Evolutionary conservation across 2,113 vertebrate species (phyloP).

Genomic region (Hirundichthys speculiger): DNA sequence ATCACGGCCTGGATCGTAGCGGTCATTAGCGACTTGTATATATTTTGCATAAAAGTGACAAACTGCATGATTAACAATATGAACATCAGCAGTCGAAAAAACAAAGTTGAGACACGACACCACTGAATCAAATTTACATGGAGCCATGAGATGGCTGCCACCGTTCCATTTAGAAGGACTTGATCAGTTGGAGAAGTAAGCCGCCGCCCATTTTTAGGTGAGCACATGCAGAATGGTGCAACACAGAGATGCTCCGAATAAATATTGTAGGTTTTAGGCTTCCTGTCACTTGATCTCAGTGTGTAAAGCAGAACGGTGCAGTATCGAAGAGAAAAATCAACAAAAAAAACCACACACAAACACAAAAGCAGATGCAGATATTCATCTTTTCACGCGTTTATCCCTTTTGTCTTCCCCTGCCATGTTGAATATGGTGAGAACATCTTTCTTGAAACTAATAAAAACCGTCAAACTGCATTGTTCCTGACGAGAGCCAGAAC

Average conservation of each 20-base stretch:
- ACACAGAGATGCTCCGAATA: too few relatives aligned
- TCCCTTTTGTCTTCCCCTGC: constrained; percentile 41
- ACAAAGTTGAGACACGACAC: neutral
- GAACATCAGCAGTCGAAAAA: accelerated
- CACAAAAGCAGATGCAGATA: constrained; percentile 54
- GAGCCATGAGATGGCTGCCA: constrained; percentile 2
- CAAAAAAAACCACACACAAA: constrained; percentile 31
- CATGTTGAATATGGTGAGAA: constrained; percentile 59
- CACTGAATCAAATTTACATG: constrained; percentile 24
- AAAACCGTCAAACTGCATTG: constrained; percentile 53
- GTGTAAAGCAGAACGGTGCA: constrained; percentile 44
- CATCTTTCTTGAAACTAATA: constrained; percentile 57
- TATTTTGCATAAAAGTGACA: too few relatives aligned
- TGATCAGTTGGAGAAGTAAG: constrained; percentile 3
- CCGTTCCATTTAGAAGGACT: neutral
- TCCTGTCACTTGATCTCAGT: constrained; percentile 23
- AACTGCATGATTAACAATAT: neutral
- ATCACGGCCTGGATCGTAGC: too few relatives aligned
- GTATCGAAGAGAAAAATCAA: too few relatives aligned
- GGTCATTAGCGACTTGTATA: too few relatives aligned
- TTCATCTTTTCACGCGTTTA: constrained; percentile 51
- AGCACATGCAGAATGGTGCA: neutral
- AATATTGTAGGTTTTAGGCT: too few relatives aligned
- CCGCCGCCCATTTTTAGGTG: constrained; percentile 22
- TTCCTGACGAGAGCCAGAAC: constrained; percentile 26